A percentile compares a stretch with the other conserved stretches of the same genome.
These are phyloP conservation scores for Micronycteris hirsuta DNA, from an alignment of 2,113 vertebrate species.

Conservation along the genomic window DNA sequence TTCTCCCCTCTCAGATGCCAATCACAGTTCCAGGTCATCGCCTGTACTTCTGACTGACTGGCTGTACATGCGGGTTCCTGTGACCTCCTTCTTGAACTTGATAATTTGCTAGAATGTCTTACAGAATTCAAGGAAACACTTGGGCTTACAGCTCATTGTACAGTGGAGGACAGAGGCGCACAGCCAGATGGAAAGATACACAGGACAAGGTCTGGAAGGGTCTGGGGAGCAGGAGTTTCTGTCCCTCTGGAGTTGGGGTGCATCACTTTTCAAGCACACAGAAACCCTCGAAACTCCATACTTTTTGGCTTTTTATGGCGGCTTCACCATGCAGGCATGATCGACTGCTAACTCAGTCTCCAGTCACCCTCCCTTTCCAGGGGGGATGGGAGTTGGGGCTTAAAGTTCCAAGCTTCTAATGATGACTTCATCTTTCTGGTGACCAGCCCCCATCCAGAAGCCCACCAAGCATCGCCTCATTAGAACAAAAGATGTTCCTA, in stretches of 20 bases:
- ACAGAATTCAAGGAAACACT: background rate
- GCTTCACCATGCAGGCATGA: background rate
- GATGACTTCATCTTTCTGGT: background rate
- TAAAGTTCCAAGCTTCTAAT: background rate
- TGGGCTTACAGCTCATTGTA: background rate
- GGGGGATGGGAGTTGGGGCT: background rate
- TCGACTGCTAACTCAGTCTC: background rate
- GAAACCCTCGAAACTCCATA: background rate
- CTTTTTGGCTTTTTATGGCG: background rate
- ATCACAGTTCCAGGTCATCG: background rate
- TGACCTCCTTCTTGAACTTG: background rate
- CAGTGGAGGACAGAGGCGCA: background rate
- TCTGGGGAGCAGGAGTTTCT: background rate
- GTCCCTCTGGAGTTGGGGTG: background rate
- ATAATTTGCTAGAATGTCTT: background rate
- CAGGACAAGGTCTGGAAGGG: background rate
- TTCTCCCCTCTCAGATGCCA: background rate
- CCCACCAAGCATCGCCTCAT: background rate
- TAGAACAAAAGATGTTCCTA: background rate
- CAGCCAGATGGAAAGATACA: background rate
- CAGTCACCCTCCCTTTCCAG: background rate
- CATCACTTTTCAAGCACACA: background rate
- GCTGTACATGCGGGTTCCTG: background rate
- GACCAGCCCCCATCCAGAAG: background rate
- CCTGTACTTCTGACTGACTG: background rate